Conservation (phyloP, 2,888 invertebrate genomes). For the Brenthis daphne region DNA sequence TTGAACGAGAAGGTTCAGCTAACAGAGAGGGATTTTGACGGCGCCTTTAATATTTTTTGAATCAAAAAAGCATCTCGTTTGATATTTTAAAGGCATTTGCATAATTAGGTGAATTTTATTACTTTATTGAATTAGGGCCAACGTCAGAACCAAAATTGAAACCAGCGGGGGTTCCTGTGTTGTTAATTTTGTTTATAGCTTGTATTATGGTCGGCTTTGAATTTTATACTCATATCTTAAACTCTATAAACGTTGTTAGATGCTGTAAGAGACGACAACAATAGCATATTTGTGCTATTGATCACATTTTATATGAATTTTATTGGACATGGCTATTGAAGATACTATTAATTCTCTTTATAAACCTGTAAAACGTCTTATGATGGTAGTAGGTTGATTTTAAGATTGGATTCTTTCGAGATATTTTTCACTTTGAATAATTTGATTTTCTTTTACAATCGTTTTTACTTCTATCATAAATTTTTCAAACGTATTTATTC, state of each 20-base stretch:
- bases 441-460: slow-evolving; percentile 31
- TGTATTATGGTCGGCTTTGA: slow-evolving; percentile 77
- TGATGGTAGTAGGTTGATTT: slow-evolving; percentile 30
- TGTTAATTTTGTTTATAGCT: slow-evolving; percentile 83
- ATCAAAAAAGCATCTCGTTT: slow-evolving; percentile 69
- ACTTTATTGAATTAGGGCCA: slow-evolving; percentile 82
- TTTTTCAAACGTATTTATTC: not conserved
- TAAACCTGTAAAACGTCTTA: slow-evolving; percentile 39
- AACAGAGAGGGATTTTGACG: slow-evolving; percentile 62
- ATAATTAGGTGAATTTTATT: slow-evolving; percentile 83
- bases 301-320: slow-evolving; percentile 67
- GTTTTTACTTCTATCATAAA: slow-evolving; percentile 5
- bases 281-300: slow-evolving; percentile 74
- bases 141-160: slow-evolving; percentile 81
- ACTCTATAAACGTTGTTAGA: slow-evolving; percentile 75
- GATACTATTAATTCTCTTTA: slow-evolving; percentile 47
- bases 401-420: slow-evolving; percentile 19
- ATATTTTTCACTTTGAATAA: slow-evolving; percentile 34
- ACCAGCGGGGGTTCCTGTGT: slow-evolving; percentile 77
- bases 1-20: slow-evolving; percentile 51
- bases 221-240: slow-evolving; percentile 75
- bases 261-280: slow-evolving; percentile 69
- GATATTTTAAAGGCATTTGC: slow-evolving; percentile 79
- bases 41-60: slow-evolving; percentile 69
- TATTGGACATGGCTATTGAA: slow-evolving; percentile 45